These are phyloP conservation scores for Periophthalmus magnuspinnatus DNA, from an alignment of 2,797 vertebrate genomes.

Conservation along the genomic window DNA sequence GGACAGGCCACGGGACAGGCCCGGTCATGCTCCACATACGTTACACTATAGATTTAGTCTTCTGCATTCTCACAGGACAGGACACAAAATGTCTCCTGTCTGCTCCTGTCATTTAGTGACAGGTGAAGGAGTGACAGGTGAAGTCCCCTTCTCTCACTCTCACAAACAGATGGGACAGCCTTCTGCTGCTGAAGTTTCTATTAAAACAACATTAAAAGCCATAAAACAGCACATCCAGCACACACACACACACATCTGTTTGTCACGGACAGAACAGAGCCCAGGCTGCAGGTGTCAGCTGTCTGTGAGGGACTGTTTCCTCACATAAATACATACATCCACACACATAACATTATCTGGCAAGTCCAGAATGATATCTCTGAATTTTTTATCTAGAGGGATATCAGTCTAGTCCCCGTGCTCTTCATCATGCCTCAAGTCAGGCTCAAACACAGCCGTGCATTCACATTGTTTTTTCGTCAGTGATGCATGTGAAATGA, in stretches of 20 bases:
- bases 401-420: too few species aligned
- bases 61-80: conserved; percentile 55
- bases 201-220: conserved; percentile 89
- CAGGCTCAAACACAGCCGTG: too few species aligned
- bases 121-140: not conserved
- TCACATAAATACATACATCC: too few species aligned
- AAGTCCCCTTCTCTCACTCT: conserved; percentile 11
- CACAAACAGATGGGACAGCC: conserved; percentile 89
- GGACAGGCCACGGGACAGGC: conserved; percentile 33
- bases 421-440: too few species aligned
- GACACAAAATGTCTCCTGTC: conserved; percentile 35
- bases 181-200: conserved; percentile 89
- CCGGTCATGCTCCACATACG: conserved; percentile 71
- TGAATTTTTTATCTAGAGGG: too few species aligned
- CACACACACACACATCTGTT: conserved; percentile 81
- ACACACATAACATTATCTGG: too few species aligned
- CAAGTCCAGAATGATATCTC: too few species aligned
- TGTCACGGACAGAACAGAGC: conserved; percentile 46
- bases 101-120: conserved; percentile 2
- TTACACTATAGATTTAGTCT: too few species aligned
- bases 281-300: too few species aligned
- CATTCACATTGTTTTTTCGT: too few species aligned
- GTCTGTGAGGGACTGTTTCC: too few species aligned
- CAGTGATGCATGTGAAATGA: too few species aligned
- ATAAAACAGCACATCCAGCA: conserved; percentile 78